phyloP scores from a whole-genome alignment of 2,888 invertebrate genomes.

The Yponomeuta evonymella region DNA sequence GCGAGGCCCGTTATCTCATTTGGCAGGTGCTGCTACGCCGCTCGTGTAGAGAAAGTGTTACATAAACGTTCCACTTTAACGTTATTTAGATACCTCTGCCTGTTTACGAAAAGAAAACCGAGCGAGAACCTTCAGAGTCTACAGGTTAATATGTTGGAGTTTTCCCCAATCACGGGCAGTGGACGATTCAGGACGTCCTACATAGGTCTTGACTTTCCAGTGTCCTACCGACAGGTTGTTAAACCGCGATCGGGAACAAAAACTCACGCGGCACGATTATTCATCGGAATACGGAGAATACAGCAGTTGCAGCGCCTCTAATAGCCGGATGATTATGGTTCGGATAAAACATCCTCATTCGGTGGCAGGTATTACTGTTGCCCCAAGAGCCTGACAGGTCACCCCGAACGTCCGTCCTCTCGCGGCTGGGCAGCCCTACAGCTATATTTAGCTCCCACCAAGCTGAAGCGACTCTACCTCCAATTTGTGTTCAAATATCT shows the following conservation, averaged over 20 bases:
- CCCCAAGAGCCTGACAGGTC: conserved; percentile 33
- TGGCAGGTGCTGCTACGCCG: conserved; percentile 63
- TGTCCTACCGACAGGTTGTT: conserved; percentile 68
- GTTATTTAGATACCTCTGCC: neutral
- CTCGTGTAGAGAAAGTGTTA: conserved; percentile 65
- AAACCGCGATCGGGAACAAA: conserved; percentile 54
- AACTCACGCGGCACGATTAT: conserved; percentile 43
- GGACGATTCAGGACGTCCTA: conserved; percentile 40
- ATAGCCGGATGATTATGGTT: conserved; percentile 35
- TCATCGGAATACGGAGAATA: conserved; percentile 42
- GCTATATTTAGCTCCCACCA: conserved; percentile 17
- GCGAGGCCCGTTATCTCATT: conserved; percentile 67
- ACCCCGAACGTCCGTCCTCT: conserved; percentile 29
- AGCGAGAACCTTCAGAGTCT: neutral
- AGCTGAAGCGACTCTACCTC: neutral
- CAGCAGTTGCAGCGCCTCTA: conserved; percentile 31
- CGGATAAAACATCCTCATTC: conserved; percentile 22
- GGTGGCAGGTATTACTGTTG: conserved; percentile 40
- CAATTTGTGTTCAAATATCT: neutral
- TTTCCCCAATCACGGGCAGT: neutral
- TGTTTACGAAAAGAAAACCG: neutral
- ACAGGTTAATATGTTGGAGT: neutral
- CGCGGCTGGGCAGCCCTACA: conserved; percentile 6
- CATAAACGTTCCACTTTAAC: conserved; percentile 35
- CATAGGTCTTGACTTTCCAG: conserved; percentile 54